phyloP scores from a whole-genome alignment of 2,888 invertebrate genomes.

The Drosophila demipolita region DNA sequence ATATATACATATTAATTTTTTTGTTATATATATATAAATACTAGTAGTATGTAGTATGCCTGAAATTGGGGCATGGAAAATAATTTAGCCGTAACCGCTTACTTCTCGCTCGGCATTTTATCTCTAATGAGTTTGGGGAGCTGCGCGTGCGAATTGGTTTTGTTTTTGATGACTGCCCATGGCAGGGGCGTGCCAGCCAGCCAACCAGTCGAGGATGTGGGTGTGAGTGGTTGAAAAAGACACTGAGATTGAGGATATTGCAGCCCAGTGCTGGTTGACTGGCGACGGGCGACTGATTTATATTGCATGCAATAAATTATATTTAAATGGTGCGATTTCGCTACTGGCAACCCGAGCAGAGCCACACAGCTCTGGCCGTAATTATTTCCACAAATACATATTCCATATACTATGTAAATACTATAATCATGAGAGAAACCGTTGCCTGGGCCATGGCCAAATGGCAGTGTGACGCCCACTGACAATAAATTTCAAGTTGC shows the following conservation, averaged over 20 bases:
- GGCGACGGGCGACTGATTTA: constrained; percentile 59
- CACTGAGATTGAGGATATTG: constrained; percentile 60
- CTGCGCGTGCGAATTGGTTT: constrained; percentile 65
- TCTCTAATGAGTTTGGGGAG: constrained; percentile 64
- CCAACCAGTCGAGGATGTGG: constrained; percentile 1
- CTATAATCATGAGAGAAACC: constrained; percentile 34
- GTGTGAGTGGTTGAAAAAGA: constrained; percentile 3
- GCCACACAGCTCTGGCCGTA: constrained; percentile 37
- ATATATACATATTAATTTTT: neutral
- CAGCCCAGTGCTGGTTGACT: constrained; percentile 48
- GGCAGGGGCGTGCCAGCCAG: constrained; percentile 58
- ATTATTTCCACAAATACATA: constrained; percentile 60
- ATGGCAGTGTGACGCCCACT: constrained; percentile 54
- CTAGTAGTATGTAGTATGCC: neutral
- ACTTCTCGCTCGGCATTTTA: constrained; percentile 46
- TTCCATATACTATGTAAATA: constrained; percentile 11
- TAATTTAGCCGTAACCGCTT: constrained; percentile 58
- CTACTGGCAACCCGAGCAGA: constrained; percentile 28
- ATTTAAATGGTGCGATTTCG: constrained; percentile 66
- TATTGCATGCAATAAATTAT: constrained; percentile 69
- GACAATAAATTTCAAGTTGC: constrained; percentile 63
- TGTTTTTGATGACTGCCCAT: constrained; percentile 65
- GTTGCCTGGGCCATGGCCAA: constrained; percentile 28
- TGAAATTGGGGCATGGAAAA: constrained; percentile 27
- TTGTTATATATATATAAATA: neutral